Base-by-base conservation (phyloP, 2,113 vertebrate species). In the Acinonyx jubatus region DNA sequence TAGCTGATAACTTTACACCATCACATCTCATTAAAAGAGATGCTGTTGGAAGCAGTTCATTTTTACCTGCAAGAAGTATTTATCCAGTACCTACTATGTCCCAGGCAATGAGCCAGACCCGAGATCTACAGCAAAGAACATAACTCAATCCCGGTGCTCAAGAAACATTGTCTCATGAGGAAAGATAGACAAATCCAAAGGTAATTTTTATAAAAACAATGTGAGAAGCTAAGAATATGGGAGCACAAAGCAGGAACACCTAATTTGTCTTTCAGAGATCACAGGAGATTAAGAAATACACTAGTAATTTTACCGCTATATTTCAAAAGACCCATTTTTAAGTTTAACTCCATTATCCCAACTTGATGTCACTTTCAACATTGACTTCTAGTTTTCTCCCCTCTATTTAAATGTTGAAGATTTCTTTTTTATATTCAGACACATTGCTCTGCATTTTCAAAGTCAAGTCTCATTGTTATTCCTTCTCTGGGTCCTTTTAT, bases 401-500 rank as follows among this genome's bases (percentile, higher is more conserved):
- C 31, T 98, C 81, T 96, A 91, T 98, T 98, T 96, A 96, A 97
- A 96, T 83, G 96, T 91, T 94, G 95, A 96, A 97, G 69, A 7
- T 93, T 98, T 97, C 69, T 65, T 96, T 95, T 96, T 97, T 90
- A 85, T 79, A 89, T 78, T 63, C 97, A 96, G 96, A 95, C 84
- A 96, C 74, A 95, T 74, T 0, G 7, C 94, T 98, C 96, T 97
- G 87, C 95, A 98, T 97, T 98, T 98, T 97, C 97, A 98, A 97
- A 98, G 97, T 97, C 97, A 98, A 91, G 63, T 82, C 94, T 98
- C 98, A 97, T 97, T 98, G 97, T 98, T 97, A 98, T 97, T 96
- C 97, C 78, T 94, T 98, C 94, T 96, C 94, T 95, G 12, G 87
- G 97, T 97, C 95, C 96, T 98, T 98, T 98, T 97, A 97, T 97